Evolutionary conservation across 2,888 invertebrate species (phyloP).

Genomic region (Gryllus longicercus): DNA sequence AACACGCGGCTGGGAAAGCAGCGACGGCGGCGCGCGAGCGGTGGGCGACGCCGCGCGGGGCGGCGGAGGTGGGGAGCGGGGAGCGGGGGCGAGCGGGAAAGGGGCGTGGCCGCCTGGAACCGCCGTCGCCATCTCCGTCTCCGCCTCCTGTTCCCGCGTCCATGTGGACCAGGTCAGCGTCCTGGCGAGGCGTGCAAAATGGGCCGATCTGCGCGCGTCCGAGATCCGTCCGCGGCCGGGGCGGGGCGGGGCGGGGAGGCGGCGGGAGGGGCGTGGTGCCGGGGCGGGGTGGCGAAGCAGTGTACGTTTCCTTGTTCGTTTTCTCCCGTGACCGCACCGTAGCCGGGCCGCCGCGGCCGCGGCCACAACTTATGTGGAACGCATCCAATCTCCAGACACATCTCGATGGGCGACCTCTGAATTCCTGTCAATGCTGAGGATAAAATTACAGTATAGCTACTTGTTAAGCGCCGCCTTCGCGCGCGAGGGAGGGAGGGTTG

Average conservation of each 20-base stretch:
- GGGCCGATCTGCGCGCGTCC: background rate
- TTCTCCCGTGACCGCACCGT: background rate
- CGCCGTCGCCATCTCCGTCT: background rate
- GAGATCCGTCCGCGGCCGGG: background rate
- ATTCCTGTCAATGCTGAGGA: slow-evolving; percentile 11
- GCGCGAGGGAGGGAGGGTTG: background rate
- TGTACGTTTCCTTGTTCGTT: background rate
- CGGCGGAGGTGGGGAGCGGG: background rate
- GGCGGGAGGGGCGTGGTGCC: background rate
- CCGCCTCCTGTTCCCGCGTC: background rate
- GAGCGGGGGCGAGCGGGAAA: background rate
- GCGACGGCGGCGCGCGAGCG: background rate
- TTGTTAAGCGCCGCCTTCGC: background rate
- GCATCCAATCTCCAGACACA: background rate
- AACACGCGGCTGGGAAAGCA: slow-evolving; percentile 17
- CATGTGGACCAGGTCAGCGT: slow-evolving; percentile 7
- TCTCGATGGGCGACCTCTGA: background rate
- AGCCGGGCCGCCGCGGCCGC: background rate
- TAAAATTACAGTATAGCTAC: slow-evolving; percentile 11
- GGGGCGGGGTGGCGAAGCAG: background rate
- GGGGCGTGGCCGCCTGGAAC: background rate
- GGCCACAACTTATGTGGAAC: slow-evolving; percentile 1
- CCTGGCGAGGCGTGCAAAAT: background rate
- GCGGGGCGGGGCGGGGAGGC: background rate
- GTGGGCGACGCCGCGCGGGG: background rate